Percentiles rank a stretch among this genome's conserved stretches.
Evolutionary conservation across 2,797 vertebrate species (phyloP).

Genomic region (Aselliscus stoliczkanus): DNA sequence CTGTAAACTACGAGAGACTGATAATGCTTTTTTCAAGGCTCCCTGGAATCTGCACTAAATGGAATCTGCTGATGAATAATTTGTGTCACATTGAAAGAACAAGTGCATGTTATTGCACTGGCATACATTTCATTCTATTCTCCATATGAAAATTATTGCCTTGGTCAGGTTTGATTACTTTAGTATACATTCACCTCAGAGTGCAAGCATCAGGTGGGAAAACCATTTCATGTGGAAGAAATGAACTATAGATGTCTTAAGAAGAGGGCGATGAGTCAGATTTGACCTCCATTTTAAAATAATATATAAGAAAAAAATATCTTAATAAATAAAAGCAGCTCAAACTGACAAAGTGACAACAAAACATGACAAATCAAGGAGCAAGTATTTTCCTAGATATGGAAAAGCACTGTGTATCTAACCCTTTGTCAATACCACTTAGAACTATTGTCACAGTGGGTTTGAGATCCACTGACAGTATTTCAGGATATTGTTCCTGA

Average conservation of each 20-base stretch:
- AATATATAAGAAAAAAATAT: not conserved
- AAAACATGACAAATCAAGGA: not conserved
- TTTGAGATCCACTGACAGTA: not conserved
- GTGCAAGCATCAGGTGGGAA: constrained; percentile 23
- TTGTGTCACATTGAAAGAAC: not conserved
- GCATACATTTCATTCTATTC: not conserved
- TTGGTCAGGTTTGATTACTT: not conserved
- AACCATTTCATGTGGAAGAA: constrained; percentile 54
- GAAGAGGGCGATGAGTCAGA: constrained; percentile 4
- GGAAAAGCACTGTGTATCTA: not conserved
- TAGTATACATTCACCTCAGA: constrained; percentile 27
- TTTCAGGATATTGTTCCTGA: not conserved
- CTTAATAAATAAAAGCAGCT: not conserved
- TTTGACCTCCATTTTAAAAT: constrained; percentile 6
- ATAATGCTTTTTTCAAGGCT: constrained; percentile 27
- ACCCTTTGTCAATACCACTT: not conserved
- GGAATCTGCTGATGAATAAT: not conserved
- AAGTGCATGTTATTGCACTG: not conserved
- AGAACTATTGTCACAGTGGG: not conserved
- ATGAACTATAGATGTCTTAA: not conserved
- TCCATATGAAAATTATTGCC: constrained; percentile 37
- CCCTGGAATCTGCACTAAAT: not conserved
- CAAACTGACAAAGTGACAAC: not conserved
- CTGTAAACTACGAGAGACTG: not conserved
- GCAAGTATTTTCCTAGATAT: not conserved